Base-by-base conservation (phyloP, 2,113 vertebrate genomes). In the Manacus vitellinus region DNA sequence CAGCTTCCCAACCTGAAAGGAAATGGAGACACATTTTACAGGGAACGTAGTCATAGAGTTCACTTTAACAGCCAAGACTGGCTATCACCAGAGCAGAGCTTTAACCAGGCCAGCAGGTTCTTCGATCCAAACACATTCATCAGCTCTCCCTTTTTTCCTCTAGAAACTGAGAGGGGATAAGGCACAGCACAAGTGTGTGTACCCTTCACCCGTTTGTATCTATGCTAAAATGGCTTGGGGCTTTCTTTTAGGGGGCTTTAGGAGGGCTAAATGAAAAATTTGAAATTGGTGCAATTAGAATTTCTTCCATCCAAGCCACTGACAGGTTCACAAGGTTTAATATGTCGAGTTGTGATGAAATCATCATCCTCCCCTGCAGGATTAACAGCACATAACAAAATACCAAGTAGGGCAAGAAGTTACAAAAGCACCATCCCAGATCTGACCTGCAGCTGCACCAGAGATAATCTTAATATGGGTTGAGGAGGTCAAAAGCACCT, bases 1-100 rank as follows among this genome's bases (percentile, higher is more conserved):
- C 97, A 99, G 98, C 96, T 99, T 99, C 93, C 99, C 99, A 94
- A 99, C 99, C 99, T 99, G 97, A 84, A 90, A 98, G 96, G 97
- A 97, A 98, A 97, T 76, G 96, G 91, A 97, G 95, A 96, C 83
- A 92, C 54, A 33, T 95, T 98, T 98, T 97, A 97, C 89, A 98
- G 82, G 88, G 85, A 80, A 72, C 81, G 65, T 92, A 79, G 92
- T 93, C 92, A 88, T n/a, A 80, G 52, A 91, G 89, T 84, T 59
- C 59, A 81, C 49, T 88, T 93, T 93, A 61, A 66, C 41, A 91
- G 97, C 92, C 96, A 96, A 74, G 88, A 96, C 71, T 92, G 78
- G 95, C 97, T 96, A 98, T 97, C 94, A 95, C 85, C 92, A 88
- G 94, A 95, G 75, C 47, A 91, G 24, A 96, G 92, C 83, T 97